Conservation (phyloP, 2,797 vertebrate genomes). For the Enteromius trimaculatus region DNA sequence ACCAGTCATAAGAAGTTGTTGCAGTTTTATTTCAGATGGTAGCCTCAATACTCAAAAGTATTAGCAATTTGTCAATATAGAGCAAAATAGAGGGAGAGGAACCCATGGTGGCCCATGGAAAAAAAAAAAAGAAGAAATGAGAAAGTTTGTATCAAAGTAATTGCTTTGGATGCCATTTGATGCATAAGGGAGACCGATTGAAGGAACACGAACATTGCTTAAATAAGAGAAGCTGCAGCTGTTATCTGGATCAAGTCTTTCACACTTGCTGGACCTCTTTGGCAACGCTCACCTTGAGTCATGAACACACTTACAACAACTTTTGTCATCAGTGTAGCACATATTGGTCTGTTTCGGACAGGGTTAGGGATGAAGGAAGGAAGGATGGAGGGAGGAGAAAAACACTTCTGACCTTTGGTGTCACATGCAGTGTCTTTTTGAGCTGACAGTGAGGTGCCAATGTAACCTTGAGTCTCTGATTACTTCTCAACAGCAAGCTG, state of each 20-base stretch:
- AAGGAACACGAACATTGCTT: background rate
- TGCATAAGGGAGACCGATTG: background rate
- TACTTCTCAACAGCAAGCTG: slow-evolving; percentile 42
- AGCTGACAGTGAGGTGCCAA: slow-evolving; percentile 32
- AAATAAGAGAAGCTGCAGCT: slow-evolving; percentile 21
- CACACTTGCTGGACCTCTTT: slow-evolving; percentile 34
- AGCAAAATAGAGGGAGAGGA: background rate
- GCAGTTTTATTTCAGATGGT: background rate
- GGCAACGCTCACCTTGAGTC: slow-evolving; percentile 11
- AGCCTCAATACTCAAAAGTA: background rate
- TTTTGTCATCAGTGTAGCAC: slow-evolving; percentile 59
- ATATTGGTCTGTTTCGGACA: slow-evolving; percentile 52
- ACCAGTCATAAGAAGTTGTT: background rate
- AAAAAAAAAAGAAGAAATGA: background rate
- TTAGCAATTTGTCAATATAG: slow-evolving; percentile 4
- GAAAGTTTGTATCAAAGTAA: background rate
- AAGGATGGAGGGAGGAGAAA: background rate
- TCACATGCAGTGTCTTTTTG: slow-evolving; percentile 38
- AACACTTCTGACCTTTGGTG: slow-evolving; percentile 51
- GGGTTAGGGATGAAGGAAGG: slow-evolving; percentile 23
- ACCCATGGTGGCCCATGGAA: background rate
- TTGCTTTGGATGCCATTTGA: background rate
- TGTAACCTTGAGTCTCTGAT: slow-evolving; percentile 49
- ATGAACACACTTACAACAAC: slow-evolving; percentile 29
- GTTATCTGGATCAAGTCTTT: slow-evolving; percentile 15